Evolutionary conservation across 2,797 vertebrate species (phyloP), one percentile per base, ranked within the genome.

Genomic region (Propithecus perrieri): DNA sequence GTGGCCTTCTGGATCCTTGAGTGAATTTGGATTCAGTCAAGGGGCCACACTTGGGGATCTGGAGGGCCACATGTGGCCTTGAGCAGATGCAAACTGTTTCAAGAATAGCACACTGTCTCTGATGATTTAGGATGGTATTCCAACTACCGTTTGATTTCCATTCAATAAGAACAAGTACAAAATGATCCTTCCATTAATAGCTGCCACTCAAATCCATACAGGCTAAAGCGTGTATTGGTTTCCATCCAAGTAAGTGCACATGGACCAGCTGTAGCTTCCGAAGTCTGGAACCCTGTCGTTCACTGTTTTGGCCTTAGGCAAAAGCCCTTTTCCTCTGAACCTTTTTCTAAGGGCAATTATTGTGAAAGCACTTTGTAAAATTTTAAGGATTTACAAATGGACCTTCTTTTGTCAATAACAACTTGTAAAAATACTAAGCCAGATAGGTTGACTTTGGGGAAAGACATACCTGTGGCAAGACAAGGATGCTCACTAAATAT

Each of bases 71-170:
- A 20, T 2, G 33, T 35, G 17, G 7, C 63, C 33, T 18, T 18
- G n/a, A 74, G 38, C 80, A 83, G 89, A 96, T 87, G 57, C 85
- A 91, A 97, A 83, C 78, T 85, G 65, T 18, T 72, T 38, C 4
- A 53, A 61, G 67, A 90, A 67, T 2, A 89, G 48, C 12, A 48
- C 15, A 14, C 8, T 24, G 14, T n/a, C 61, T 79, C 28, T 79
- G 41, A 41, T 22, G 59, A 89, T 43, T 48, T 28, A 53, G 15
- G 46, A 30, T 38, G 2, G 28, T 48, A 1, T 67, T 75, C 28
- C 33, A 71, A 14, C 41, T 7, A 18, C 5, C 43, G 38, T 30
- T 43, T 61, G 14, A 83, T 55, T 72, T 91, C 53, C 28, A 67
- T 28, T 71, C 15, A 80, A 5, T 35, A 85, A 4, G 17, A 91